Base-by-base conservation (phyloP, 2,888 invertebrate species). In the Acleris sparsana region DNA sequence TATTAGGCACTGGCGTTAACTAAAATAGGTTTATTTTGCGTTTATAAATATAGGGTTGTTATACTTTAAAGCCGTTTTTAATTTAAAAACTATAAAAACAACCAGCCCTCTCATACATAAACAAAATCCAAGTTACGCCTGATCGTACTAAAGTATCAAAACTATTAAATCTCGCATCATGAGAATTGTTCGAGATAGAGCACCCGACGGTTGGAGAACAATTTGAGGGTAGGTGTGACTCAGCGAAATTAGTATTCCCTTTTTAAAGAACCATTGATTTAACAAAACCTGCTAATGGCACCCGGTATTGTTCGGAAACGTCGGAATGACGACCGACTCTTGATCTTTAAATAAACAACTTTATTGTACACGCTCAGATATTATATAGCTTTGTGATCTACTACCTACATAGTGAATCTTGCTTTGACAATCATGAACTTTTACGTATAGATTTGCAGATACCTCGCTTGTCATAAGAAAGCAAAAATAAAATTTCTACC, bases 261-360 rank as follows among this genome's bases (percentile, higher is more conserved):
- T 86, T 78, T 85, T 87, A 80, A 82, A 85, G 82, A 83, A 81
- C 84, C 85, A 86, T 87, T 85, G 86, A 88, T 86, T 87, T 85
- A 80, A 84, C 83, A 78, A 78, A 83, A 82, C 80, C 82, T 79
- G 84, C 86, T 91, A 88, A 91, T 90, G 86, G 88, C 82, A 80
- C 81, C 80, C 83, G 81, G 81, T 85, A 85, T 88, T 88, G 84
- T 85, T 83, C 49, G 25, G 17, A 44, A 13, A 5, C 33, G 2
- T 16, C 80, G 80, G 80, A 82, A 83, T 76, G 82, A 88, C 87
- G 89, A 89, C 87, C 80, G 75, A 79, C 80, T 78, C 75, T 75
- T 76, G 79, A 76, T 79, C 72, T 77, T 73, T 75, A 55, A 62
- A 67, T 66, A 57, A 66, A 66, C 61, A 25, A 22, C 44, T 51